Base-by-base conservation (phyloP, 2,113 vertebrate genomes). In the Pangasianodon hypophthalmus region DNA sequence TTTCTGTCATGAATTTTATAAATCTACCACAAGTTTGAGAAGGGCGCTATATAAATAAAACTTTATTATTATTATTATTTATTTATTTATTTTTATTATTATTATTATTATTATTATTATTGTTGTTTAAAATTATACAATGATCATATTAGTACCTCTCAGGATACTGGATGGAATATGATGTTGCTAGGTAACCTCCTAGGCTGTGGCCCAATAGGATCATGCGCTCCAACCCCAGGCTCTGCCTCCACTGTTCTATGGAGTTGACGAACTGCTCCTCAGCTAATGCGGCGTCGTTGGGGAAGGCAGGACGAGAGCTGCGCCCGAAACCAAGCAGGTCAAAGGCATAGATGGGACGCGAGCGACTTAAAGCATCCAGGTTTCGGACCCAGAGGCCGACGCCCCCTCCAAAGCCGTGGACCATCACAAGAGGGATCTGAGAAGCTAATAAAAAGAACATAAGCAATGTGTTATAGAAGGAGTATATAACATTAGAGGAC, bases 381-480 rank as follows among this genome's bases (percentile, higher is more conserved):
- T 98, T 98, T 90, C 96, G 95, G 93, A 98, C 95, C 97, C 97
- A 98, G 73, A 98, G 96, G 6, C 97, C 97, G 2, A 98, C 96
- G 0, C 97, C 97, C 4, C 97, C 97, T 79, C 97, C 97, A 54
- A 98, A 98, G 44, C 97, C 97, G 1, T 98, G 97, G 58, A 98
- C 96, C 97, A 98, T 97, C 92, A 98, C 97, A 89, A 98, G 92
- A 0, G 97, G 97, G 1, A 96, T 97, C 90, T 96, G 97, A 90
- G 85, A 10, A 2, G 79, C 95, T 95, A 13, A 26, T 87, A 82
- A 37, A 83, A 16, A 88, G 3, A 64, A 14, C n/a, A 32, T 19
- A 26, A 50, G 46, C 3, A 73, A 73, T 56, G n/a, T 7, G 3
- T 48, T 64, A n/a, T 46, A 29, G 10, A 64, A 50, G 10, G 32